These are phyloP conservation scores for Pomacea maculata DNA, from an alignment of 1,140 invertebrate species.

Conservation along the genomic window DNA sequence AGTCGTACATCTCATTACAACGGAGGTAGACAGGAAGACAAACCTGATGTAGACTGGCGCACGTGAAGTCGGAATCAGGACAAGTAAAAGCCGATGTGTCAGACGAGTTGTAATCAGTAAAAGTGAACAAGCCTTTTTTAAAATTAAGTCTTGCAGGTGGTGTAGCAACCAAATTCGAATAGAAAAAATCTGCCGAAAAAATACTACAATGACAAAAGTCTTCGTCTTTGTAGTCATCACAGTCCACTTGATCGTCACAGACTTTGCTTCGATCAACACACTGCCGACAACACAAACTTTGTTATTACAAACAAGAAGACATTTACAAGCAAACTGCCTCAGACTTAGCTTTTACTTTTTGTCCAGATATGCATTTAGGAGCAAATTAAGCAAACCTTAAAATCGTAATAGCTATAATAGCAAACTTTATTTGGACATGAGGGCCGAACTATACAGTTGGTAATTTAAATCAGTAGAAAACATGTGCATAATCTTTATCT, in stretches of 20 bases:
- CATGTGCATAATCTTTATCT: too few relatives aligned
- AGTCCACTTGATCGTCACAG: background rate
- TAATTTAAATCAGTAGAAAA: too few relatives aligned
- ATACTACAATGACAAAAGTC: background rate
- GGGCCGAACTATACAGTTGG: too few relatives aligned
- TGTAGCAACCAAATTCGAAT: too few relatives aligned
- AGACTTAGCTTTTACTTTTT: background rate
- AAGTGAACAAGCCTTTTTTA: background rate
- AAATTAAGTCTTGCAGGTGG: background rate
- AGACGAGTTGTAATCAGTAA: background rate
- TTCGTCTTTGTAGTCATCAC: background rate
- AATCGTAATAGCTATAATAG: too few relatives aligned
- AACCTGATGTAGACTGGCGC: background rate
- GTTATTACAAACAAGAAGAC: background rate
- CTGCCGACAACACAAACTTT: background rate
- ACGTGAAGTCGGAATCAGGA: constrained; percentile 8
- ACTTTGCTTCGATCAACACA: background rate
- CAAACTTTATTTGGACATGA: too few relatives aligned
- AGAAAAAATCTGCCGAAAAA: background rate
- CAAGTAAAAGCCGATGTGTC: background rate
- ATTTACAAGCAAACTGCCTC: background rate
- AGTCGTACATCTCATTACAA: constrained; percentile 1
- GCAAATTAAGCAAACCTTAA: too few relatives aligned
- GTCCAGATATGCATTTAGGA: too few relatives aligned
- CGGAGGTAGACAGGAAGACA: constrained; percentile 1